phyloP scores from a whole-genome alignment of 2,797 vertebrate genomes.

The Orientallactaga sibirica region DNA sequence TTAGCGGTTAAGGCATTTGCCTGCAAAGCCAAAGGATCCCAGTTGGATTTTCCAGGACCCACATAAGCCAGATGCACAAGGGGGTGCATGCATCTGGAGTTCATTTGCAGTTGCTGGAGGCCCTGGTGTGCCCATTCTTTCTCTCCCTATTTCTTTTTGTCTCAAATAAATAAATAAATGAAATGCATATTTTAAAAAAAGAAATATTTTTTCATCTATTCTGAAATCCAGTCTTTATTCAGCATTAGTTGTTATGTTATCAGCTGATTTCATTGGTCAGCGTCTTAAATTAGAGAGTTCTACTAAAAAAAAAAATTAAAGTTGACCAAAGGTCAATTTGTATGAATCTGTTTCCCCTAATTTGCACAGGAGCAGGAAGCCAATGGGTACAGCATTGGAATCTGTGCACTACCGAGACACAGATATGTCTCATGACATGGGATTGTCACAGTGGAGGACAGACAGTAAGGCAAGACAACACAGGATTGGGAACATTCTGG shows the following conservation, averaged over 20 bases:
- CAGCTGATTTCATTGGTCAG: not conserved
- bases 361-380: not conserved
- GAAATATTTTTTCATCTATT: not conserved
- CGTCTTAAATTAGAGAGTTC: not conserved
- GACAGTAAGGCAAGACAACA: not conserved
- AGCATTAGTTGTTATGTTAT: not conserved
- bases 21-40: too few species aligned
- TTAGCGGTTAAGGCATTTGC: too few species aligned
- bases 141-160: too few species aligned
- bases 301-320: not conserved
- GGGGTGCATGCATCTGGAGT: too few species aligned
- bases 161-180: too few species aligned
- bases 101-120: too few species aligned
- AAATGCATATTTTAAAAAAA: too few species aligned
- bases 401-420: not conserved
- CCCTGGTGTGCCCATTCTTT: too few species aligned
- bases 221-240: slow-evolving; percentile 3
- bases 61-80: too few species aligned
- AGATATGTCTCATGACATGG: not conserved
- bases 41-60: too few species aligned
- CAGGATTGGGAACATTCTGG: not conserved
- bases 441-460: too few species aligned
- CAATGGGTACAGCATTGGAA: not conserved
- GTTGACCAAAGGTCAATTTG: not conserved
- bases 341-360: not conserved